Percentiles rank a stretch among this genome's conserved stretches.
Conservation (phyloP, 2,113 vertebrate genomes). For the Cyanoderma ruficeps region DNA sequence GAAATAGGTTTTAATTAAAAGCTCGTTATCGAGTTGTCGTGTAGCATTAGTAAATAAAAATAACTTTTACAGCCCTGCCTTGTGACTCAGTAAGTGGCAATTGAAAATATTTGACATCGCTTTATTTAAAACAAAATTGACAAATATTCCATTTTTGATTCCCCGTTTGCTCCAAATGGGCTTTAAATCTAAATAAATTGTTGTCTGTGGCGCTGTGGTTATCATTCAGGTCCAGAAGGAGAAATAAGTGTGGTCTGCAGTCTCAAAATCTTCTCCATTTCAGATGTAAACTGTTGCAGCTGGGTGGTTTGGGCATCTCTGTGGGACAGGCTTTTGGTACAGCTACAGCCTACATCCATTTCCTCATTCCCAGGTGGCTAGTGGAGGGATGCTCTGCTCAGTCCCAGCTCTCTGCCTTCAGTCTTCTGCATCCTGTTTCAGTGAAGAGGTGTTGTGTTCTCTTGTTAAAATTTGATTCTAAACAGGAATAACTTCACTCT, state of each 20-base stretch:
- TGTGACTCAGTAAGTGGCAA: conserved; percentile 18
- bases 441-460: background rate
- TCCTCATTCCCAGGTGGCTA: background rate
- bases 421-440: background rate
- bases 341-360: background rate
- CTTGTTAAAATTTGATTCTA: background rate
- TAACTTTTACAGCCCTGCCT: conserved; percentile 33
- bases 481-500: fast-evolving
- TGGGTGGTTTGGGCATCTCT: background rate
- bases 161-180: background rate
- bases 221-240: background rate
- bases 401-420: background rate
- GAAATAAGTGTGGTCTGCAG: background rate
- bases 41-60: conserved; percentile 67
- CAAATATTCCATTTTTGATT: background rate
- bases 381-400: background rate
- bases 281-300: background rate
- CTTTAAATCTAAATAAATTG: conserved; percentile 4
- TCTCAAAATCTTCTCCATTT: background rate
- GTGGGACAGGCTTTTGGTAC: background rate
- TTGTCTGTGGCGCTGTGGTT: background rate
- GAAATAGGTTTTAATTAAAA: conserved; percentile 68
- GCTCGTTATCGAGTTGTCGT: conserved; percentile 53
- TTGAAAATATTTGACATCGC: conserved; percentile 7
- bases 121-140: background rate